Conservation (phyloP, 1,140 invertebrate genomes). For the Panulirus ornatus region DNA sequence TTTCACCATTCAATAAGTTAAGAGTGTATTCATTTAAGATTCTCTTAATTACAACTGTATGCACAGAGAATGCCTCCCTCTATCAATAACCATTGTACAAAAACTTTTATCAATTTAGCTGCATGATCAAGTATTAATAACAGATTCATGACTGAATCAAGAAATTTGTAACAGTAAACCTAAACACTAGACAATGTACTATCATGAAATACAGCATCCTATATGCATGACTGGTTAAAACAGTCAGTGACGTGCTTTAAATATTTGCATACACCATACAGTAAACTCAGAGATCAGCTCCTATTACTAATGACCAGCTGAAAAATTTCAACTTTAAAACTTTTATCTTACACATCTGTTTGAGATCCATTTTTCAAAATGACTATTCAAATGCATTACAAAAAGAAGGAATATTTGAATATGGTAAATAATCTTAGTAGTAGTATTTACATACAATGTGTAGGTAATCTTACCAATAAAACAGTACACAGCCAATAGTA, state of each 20-base stretch:
- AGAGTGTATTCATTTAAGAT: neutral
- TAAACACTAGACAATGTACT: neutral
- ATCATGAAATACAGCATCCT: constrained; percentile 6
- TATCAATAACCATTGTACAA: constrained; percentile 17
- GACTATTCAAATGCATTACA: neutral
- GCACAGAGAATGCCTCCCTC: constrained; percentile 12
- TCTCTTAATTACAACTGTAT: neutral
- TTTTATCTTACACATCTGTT: neutral
- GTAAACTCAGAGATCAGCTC: neutral
- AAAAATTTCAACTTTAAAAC: neutral
- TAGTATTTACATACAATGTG: neutral
- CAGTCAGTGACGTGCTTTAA: neutral
- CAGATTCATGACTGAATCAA: neutral
- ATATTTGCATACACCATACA: constrained; percentile 10
- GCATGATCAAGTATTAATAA: neutral
- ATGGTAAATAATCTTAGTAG: neutral
- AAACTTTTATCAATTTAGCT: neutral
- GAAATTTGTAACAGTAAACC: neutral
- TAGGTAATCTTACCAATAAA: neutral
- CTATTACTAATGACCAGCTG: neutral
- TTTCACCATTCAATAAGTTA: constrained; percentile 1
- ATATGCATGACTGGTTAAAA: neutral
- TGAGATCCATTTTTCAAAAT: constrained; percentile 18
- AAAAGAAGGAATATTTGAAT: neutral
- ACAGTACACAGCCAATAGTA: neutral